Base-by-base conservation (phyloP, 2,888 invertebrate genomes). In the Luperina nickerlii region DNA sequence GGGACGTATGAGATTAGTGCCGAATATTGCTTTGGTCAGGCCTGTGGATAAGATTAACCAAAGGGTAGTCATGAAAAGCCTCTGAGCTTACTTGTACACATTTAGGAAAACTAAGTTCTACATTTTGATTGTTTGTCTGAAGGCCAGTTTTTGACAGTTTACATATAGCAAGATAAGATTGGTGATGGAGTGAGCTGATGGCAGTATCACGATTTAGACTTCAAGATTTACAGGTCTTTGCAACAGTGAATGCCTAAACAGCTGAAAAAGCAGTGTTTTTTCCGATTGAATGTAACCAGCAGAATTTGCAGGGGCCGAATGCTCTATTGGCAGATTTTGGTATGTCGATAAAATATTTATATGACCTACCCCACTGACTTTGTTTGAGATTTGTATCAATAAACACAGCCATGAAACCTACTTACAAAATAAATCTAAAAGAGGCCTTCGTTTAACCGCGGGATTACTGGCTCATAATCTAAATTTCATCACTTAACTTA, bases 1-100 rank as follows among this genome's bases (percentile, higher is more conserved):
- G 54, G 65, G 42, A 72, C 62, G 78, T 76, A 80, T 24, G 57
- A 73, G 54, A 76, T 76, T 57, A 85, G 24, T 84, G 42, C 72
- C 32, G 32, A 66, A 68, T 45, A 62, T 68, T 68, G 32, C 45
- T 83, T 27, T n/a, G 45, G 38, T 42, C 20, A 42, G 18, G 13
- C 1, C 2, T 32, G 13, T 20, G 51, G 9, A 7, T 18, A 13
- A 38, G n/a, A 63, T 69, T n/a, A 66, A 27, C 7, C 15, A 7
- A 57, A 27, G 9, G 27, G 32, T 18, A 51, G n/a, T 32, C 9
- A 15, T 66, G 62, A 51, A 45, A 79, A 57, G 13, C 11, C 45
- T n/a, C 15, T 11, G 20, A 32, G 27, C 2, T 20, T 3, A 51
- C 27, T 51, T 18, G 7, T 13, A 24, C 13, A 20, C n/a, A 13